Conservation (phyloP, 2,113 vertebrate genomes). For the Peromyscus maniculatus region DNA sequence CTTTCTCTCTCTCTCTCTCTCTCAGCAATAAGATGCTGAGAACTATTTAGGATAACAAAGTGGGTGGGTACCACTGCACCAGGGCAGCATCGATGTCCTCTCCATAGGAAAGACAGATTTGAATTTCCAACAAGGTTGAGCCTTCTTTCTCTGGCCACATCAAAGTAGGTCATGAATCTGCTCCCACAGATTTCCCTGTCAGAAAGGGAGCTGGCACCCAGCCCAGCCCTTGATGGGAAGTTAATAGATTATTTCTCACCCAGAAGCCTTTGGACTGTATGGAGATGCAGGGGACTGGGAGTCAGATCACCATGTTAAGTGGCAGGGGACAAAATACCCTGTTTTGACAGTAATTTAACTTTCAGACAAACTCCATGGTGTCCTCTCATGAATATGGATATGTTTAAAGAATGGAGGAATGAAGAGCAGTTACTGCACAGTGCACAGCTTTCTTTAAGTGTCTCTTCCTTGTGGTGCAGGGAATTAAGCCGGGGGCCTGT, state of each 20-base stretch:
- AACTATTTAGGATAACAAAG: background rate
- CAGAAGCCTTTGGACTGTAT: background rate
- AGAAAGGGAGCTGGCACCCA: conserved; percentile 12
- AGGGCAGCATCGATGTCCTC: background rate
- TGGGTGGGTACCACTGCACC: too few species aligned
- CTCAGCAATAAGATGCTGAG: background rate
- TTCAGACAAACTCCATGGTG: background rate
- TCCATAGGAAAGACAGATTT: background rate
- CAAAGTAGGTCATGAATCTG: conserved; percentile 27
- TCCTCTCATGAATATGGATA: background rate
- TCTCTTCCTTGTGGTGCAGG: background rate
- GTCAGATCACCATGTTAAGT: background rate
- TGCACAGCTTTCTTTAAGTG: background rate
- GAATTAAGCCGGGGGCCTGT: background rate
- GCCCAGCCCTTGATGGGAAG: conserved; percentile 10
- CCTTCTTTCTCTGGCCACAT: conserved; percentile 8
- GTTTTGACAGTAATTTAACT: background rate
- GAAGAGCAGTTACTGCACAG: background rate
- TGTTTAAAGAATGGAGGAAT: background rate
- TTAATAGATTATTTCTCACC: conserved; percentile 62
- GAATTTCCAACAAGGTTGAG: conserved; percentile 56
- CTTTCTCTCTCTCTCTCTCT: too few species aligned
- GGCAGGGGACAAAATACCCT: background rate
- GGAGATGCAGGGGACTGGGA: background rate
- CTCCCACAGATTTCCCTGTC: conserved; percentile 56